Evolutionary conservation across 2,888 invertebrate species (phyloP).

Genomic region (Ectemnius continuus): DNA sequence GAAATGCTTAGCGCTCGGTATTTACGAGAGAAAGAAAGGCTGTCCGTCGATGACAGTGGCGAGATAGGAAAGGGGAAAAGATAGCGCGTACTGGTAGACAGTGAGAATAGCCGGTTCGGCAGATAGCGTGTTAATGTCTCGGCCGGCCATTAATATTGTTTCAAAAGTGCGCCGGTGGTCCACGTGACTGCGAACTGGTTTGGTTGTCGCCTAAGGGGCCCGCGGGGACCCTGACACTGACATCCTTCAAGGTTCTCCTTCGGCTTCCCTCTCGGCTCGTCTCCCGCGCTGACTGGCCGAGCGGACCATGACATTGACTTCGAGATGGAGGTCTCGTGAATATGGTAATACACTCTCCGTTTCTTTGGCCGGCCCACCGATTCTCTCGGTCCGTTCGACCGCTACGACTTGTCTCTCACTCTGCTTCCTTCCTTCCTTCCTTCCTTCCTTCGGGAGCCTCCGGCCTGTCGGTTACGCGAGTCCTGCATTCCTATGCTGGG

Average conservation of each 20-base stretch:
- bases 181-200: conserved; percentile 69
- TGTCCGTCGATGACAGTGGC: too few relatives aligned
- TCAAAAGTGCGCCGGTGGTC: conserved; percentile 60
- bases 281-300: conserved; percentile 47
- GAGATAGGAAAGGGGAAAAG: too few relatives aligned
- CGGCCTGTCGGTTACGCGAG: neutral
- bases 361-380: neutral
- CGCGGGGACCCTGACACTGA: conserved; percentile 73
- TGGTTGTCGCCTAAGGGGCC: conserved; percentile 60
- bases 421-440: neutral
- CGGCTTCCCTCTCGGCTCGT: conserved; percentile 43
- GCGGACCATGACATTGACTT: conserved; percentile 71
- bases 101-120: neutral
- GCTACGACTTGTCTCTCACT: neutral
- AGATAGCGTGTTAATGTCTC: conserved; percentile 35
- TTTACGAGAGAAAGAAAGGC: too few relatives aligned
- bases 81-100: too few relatives aligned
- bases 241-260: conserved; percentile 69
- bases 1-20: too few relatives aligned
- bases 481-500: neutral
- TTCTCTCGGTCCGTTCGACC: neutral
- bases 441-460: neutral
- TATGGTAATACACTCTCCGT: conserved; percentile 65
- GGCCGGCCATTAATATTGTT: conserved; percentile 66
- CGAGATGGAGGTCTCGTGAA: conserved; percentile 68